phyloP scores from a whole-genome alignment of 2,888 invertebrate genomes.

The Pammene aurita region DNA sequence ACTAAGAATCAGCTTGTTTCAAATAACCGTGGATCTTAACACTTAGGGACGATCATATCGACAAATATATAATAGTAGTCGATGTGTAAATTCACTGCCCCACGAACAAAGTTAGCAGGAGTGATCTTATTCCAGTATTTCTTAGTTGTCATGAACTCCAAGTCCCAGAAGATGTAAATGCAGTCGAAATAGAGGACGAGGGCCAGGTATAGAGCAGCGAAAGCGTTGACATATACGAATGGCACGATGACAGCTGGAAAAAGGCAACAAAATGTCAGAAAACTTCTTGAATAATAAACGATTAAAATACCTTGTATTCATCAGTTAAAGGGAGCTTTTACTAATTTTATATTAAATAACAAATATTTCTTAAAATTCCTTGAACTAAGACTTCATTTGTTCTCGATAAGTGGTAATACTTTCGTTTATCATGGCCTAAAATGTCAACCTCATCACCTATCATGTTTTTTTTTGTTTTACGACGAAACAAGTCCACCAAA shows the following conservation, averaged over 20 bases:
- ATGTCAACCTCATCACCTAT: too few relatives aligned
- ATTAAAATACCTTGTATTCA: too few relatives aligned
- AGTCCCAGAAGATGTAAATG: background rate
- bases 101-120: background rate
- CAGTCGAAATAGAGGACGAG: background rate
- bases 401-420: too few relatives aligned
- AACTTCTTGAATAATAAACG: background rate
- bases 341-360: too few relatives aligned
- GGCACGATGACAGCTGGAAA: background rate
- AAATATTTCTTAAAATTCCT: too few relatives aligned
- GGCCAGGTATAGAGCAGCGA: background rate
- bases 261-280: background rate
- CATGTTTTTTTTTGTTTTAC: too few relatives aligned
- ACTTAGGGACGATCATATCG: background rate
- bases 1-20: too few relatives aligned
- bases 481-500: too few relatives aligned
- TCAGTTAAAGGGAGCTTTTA: too few relatives aligned
- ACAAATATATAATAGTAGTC: background rate
- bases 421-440: too few relatives aligned
- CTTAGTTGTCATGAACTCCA: background rate
- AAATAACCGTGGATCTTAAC: background rate
- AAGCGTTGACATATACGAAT: background rate
- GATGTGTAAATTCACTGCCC: background rate
- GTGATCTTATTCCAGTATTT: background rate
- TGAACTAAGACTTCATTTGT: too few relatives aligned